A percentile compares a stretch with the other conserved stretches of the same genome.
phyloP scores from a whole-genome alignment of 2,888 invertebrate species.

The Saturnia pavonia region DNA sequence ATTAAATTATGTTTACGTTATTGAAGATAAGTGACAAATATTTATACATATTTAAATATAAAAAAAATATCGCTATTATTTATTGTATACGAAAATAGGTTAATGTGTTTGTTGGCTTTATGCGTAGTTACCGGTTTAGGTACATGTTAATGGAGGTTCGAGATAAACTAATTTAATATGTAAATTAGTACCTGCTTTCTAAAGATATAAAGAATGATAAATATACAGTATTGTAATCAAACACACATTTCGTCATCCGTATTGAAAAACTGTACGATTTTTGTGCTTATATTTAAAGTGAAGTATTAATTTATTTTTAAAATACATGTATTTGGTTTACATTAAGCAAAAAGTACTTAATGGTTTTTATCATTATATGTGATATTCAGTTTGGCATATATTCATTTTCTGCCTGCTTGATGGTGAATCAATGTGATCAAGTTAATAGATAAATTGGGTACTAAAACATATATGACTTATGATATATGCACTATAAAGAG shows the following conservation, averaged over 20 bases:
- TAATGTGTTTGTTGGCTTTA: conserved; percentile 2
- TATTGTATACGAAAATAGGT: neutral
- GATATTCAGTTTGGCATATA: too few species aligned
- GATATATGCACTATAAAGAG: too few species aligned
- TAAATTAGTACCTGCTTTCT: neutral
- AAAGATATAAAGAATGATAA: neutral
- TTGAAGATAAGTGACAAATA: neutral
- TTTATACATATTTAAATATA: neutral
- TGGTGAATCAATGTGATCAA: neutral
- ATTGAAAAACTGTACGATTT: neutral
- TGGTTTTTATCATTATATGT: too few species aligned
- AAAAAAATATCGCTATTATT: neutral
- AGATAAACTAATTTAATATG: conserved; percentile 11
- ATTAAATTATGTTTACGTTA: neutral
- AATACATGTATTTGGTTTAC: too few species aligned
- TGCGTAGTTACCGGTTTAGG: neutral
- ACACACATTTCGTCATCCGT: neutral
- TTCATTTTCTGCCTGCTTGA: neutral
- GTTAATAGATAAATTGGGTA: neutral
- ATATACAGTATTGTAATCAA: neutral
- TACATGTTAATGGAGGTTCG: neutral
- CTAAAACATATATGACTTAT: neutral
- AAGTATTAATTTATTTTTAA: too few species aligned
- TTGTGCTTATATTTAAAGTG: neutral
- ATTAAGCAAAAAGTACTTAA: too few species aligned